Evolutionary conservation across 2,113 vertebrate species (phyloP).

Genomic region (Caretta caretta): DNA sequence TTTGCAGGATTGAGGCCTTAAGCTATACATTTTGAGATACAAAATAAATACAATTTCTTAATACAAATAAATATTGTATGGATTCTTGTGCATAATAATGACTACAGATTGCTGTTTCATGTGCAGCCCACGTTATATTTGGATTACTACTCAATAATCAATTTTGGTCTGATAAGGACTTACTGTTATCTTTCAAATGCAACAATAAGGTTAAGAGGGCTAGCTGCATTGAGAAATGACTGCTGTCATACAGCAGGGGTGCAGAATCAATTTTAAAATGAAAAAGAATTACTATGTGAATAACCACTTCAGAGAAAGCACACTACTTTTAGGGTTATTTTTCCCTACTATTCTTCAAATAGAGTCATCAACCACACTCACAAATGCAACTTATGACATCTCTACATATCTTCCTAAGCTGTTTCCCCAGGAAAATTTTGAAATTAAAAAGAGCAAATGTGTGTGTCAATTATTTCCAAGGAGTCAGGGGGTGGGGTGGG

Average conservation of each 20-base stretch:
- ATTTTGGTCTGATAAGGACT: constrained; percentile 42
- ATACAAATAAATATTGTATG: neutral
- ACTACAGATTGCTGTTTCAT: neutral
- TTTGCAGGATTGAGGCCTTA: neutral
- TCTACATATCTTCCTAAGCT: neutral
- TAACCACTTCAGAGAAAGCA: constrained; percentile 30
- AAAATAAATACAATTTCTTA: neutral
- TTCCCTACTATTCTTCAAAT: constrained; percentile 18
- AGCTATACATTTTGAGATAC: neutral
- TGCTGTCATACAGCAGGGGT: constrained; percentile 28
- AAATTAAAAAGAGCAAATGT: neutral
- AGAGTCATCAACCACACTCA: neutral
- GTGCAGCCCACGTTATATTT: neutral
- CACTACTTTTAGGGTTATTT: constrained; percentile 29
- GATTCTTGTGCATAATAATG: neutral
- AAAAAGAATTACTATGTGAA: constrained; percentile 42
- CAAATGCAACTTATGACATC: neutral
- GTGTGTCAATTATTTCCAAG: neutral
- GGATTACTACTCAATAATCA: constrained; percentile 38
- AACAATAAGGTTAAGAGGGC: constrained; percentile 29
- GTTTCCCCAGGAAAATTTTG: neutral
- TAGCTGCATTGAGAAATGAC: constrained; percentile 38
- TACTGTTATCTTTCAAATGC: constrained; percentile 47
- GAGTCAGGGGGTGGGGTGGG: neutral
- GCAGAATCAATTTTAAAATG: constrained; percentile 59